Conservation (phyloP, 64 coral and sea anemone genomes). For the Montipora foliosa region DNA sequence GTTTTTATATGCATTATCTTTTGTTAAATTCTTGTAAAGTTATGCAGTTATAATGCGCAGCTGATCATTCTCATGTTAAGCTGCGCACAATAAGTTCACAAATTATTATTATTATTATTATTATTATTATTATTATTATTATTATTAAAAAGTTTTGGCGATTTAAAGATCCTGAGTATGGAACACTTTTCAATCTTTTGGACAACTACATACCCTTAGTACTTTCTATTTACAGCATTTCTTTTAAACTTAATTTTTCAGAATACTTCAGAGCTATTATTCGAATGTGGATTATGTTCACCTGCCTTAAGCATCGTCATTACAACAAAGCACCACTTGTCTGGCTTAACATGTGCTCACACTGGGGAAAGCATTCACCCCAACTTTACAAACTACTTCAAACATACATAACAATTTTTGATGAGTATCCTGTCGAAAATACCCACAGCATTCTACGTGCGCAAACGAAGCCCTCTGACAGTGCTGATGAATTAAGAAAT, state of each 20-base stretch:
- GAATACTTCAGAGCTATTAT: constrained; percentile 59
- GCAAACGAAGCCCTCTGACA: constrained; percentile 29
- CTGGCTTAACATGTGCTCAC: constrained; percentile 9
- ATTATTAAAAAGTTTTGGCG: constrained; percentile 14
- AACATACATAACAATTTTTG: constrained; percentile 17
- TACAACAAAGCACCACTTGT: constrained; percentile 71
- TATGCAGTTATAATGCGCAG: no score
- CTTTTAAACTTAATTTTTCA: constrained; percentile 25
- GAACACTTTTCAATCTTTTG: constrained; percentile 42
- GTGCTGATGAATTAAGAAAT: constrained; percentile 24
- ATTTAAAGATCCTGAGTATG: constrained; percentile 15
- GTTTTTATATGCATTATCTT: no score
- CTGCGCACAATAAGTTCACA: no score
- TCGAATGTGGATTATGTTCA: constrained; percentile 51
- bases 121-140: no score
- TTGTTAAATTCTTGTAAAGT: no score
- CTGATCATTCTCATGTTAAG: no score
- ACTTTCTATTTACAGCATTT: no score
- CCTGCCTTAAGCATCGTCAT: constrained; percentile 33
- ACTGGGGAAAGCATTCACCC: constrained; percentile 57
- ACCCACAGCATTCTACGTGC: constrained; percentile 56
- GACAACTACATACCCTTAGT: no score
- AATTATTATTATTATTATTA: no score
- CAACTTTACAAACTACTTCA: background rate
- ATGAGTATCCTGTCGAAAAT: constrained; percentile 72